These are phyloP conservation scores for Drosophila mayaguana DNA, from an alignment of 2,888 invertebrate species.

Conservation along the genomic window DNA sequence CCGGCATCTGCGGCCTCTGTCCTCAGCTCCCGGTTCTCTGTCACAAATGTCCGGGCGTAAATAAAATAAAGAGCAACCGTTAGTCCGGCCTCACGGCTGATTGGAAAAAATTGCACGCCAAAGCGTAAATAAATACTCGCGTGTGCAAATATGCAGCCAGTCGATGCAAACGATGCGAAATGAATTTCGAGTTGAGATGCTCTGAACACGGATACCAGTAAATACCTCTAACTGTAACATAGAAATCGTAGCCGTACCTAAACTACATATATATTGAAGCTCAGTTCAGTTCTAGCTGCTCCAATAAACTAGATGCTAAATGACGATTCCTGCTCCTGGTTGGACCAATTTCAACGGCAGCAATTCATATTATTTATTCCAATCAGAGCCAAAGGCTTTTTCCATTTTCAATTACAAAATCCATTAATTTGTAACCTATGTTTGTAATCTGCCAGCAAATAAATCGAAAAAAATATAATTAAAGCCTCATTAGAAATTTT, in stretches of 20 bases:
- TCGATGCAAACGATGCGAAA: constrained; percentile 1
- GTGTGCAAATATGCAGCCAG: constrained; percentile 13
- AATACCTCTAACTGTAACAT: not conserved
- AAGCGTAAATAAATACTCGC: constrained; percentile 26
- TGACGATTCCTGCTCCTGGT: not conserved
- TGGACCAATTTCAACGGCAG: not conserved
- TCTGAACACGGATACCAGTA: constrained; percentile 2
- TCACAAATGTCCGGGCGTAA: constrained; percentile 9
- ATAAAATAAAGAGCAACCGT: constrained; percentile 13
- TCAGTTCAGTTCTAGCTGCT: not conserved
- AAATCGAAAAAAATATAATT: not conserved
- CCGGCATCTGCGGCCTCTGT: not conserved
- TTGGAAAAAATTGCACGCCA: constrained; percentile 21
- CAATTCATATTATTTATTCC: not conserved
- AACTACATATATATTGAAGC: not conserved
- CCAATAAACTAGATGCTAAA: not conserved
- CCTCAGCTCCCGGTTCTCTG: not conserved
- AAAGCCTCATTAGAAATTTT: constrained; percentile 1
- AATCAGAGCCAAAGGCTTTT: too few relatives aligned
- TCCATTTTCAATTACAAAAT: not conserved
- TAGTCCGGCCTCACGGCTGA: constrained; percentile 8
- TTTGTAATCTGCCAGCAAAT: not conserved
- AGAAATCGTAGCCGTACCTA: not conserved
- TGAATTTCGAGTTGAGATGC: constrained; percentile 12
- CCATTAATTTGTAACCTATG: not conserved